These are phyloP conservation scores for Gobio occitaniae DNA, from an alignment of 2,797 vertebrate genomes.

Conservation along the genomic window DNA sequence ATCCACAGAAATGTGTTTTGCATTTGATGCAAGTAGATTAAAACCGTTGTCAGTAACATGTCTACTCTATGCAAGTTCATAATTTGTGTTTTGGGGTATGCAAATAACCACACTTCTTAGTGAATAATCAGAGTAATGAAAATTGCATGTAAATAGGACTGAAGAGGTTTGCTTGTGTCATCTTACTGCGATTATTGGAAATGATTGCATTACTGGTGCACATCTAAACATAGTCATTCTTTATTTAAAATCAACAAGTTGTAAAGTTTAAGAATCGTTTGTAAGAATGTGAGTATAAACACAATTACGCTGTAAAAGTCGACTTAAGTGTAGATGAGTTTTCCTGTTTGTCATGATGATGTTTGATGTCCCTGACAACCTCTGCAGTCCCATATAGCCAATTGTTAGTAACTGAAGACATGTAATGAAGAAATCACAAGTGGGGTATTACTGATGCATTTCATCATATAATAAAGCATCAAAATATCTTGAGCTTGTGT, in stretches of 20 bases:
- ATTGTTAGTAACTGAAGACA: background rate
- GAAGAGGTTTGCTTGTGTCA: no score
- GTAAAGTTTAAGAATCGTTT: background rate
- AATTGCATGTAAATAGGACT: no score
- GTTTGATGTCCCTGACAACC: background rate
- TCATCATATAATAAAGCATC: background rate
- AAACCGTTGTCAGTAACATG: no score
- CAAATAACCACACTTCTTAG: no score
- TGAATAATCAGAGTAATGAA: no score
- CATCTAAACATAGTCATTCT: background rate
- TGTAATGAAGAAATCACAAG: background rate
- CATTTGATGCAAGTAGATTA: no score
- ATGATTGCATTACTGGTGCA: no score
- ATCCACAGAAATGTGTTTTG: no score
- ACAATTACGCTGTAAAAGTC: background rate
- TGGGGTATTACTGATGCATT: background rate
- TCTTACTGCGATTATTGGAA: no score
- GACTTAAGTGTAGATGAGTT: background rate
- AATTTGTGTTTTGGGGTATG: no score
- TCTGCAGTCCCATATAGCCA: background rate
- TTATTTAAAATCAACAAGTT: background rate
- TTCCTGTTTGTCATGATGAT: background rate
- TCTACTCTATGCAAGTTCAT: no score
- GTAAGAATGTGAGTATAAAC: background rate
- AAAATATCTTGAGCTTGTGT: background rate